Base-by-base conservation (phyloP, 2,113 vertebrate genomes). In the Chaenocephalus aceratus region DNA sequence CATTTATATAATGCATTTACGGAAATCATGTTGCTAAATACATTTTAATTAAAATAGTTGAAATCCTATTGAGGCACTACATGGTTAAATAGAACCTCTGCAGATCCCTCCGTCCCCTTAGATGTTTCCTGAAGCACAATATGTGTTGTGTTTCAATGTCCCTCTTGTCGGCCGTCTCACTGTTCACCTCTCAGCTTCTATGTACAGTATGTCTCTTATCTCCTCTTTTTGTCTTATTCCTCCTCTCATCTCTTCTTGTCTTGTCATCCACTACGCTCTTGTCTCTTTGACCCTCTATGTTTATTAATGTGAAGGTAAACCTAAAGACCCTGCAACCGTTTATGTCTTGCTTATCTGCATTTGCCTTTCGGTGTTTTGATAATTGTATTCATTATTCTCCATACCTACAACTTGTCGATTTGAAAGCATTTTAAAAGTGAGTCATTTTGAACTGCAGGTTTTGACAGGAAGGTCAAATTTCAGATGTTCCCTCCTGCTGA, bases 51-150 rank as follows among this genome's bases (percentile, higher is more conserved):
- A 0, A 26, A 26, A 58, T 12, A 18, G n/a, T 21, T 71, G 0
- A 59, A 56, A 62, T 13, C 15, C 0, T 1, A 16, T 13, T 4
- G 45, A 46, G 0, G 2, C 72, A 10, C 45, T 49, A 9, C 18
- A 48, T 3, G 12, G n/a, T 69, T 74, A 15, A 79, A 54, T 41
- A 14, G n/a, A 71, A 11, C 18, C 51, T 18, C 11, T 26, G 18
- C 53, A 21, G 8, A 63, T 0, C 58, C 26, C 15, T 3, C 49
- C 5, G 1, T 10, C 10, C 18, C 21, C n/a, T 23, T 12, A n/a
- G 59, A 74, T 74, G 70, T 79, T 58, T 86, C 51, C 73, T 75
- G 65, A 74, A 69, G 68, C 67, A 63, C 72, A 4, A 21, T 75
- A 82, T 68, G 72, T 61, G 74, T 74, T 63, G 59, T 23, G 46